These are phyloP conservation scores for Centrocercus urophasianus DNA, from an alignment of 2,113 vertebrate species.

Conservation along the genomic window DNA sequence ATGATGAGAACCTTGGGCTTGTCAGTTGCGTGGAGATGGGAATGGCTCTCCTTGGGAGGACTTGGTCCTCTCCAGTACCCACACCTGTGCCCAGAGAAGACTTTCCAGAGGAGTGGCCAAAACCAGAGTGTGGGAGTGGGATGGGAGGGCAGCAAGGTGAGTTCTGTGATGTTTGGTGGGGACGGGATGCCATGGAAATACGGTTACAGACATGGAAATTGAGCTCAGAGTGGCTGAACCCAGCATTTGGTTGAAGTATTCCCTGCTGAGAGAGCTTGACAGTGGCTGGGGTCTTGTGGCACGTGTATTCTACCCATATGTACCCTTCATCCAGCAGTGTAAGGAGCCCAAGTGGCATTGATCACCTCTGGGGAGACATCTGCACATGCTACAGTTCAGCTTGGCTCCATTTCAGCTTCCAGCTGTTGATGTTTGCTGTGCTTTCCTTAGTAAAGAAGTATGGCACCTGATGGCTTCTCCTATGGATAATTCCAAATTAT, in stretches of 20 bases:
- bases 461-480: background rate
- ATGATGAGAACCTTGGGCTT: background rate
- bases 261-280: fast-evolving
- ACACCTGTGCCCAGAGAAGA: background rate
- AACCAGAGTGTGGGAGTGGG: background rate
- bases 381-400: background rate
- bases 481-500: background rate
- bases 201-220: background rate
- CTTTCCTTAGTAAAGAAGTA: background rate
- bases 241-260: background rate
- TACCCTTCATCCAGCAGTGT: background rate
- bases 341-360: fast-evolving
- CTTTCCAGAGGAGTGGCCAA: background rate
- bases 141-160: background rate
- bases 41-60: background rate
- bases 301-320: background rate
- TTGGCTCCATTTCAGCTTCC: background rate
- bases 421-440: background rate
- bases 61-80: background rate
- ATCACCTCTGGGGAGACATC: background rate
- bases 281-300: background rate
- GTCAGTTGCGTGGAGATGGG: fast-evolving
- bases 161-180: background rate
- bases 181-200: background rate
- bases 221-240: background rate